Evolutionary conservation across 1,140 invertebrate species (phyloP), one percentile per base, ranked within the genome.

Genomic region (Halotydeus destructor): DNA sequence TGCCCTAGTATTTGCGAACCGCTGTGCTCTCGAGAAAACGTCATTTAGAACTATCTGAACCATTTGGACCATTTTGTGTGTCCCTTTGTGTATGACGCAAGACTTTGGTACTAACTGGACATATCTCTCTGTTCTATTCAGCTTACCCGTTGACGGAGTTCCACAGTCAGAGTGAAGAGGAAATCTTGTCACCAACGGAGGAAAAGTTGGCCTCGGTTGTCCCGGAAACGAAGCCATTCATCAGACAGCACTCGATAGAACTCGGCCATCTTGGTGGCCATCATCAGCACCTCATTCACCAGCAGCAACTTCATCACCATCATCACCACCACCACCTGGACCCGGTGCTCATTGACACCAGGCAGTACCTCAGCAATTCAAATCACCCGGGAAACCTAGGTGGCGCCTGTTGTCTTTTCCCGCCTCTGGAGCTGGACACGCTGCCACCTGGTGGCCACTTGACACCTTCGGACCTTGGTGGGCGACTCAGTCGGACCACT

Each of bases 141-240:
- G 37, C 37, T 23, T 23, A 38, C 22, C 37, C 23, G n/a, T 8
- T 38, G 28, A 9, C 28, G 28, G 28, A 30, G n/a, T 30, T 9
- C n/a, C 37, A 38, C 11, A 38, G 37, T 38, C 45, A 46, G 23
- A 43, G 40, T 24, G 45, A 46, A 42, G 45, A 46, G 23, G 45
- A 46, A 43, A 31, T 46, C 8, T 26, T 46, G 9, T 46, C 45
- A n/a, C 45, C 45, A 22, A 23, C 19, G 6, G 45, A 46, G 38
- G 45, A 46, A 26, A 33, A 34, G n/a, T n/a, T n/a, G n/a, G n/a
- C n/a, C n/a, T n/a, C n/a, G n/a, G n/a, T n/a, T n/a, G n/a, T n/a
- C n/a, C n/a, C n/a, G n/a, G n/a, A n/a, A n/a, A n/a, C n/a, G n/a
- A n/a, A n/a, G n/a, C n/a, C n/a, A n/a, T n/a, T n/a, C n/a, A n/a